Base-by-base conservation (phyloP, 2,888 invertebrate species). In the Dermolepida albohirtum region DNA sequence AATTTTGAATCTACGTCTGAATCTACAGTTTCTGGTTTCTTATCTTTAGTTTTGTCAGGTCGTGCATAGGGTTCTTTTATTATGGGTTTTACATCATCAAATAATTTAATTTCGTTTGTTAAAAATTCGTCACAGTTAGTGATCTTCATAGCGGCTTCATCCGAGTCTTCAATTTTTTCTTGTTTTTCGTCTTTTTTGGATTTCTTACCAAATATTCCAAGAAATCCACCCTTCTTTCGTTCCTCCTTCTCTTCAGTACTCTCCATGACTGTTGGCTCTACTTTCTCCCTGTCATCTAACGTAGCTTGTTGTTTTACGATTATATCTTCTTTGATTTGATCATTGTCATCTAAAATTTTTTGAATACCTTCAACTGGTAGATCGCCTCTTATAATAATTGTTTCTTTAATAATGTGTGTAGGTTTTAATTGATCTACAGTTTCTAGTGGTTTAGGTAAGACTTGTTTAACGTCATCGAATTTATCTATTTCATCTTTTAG, bases 101-200 rank as follows among this genome's bases (percentile, higher is more conserved):
- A 78, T 41, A 72, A 71, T 40, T 76, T 72, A 29, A 77, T 67
- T 76, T 79, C 79, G 55, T 71, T 72, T 51, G 67, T 70, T 62
- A 77, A 50, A 65, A 77, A 77, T 34, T 74, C 72, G 5, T 74
- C 69, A 0, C 76, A 71, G 12, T 57, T 43, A 6, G 41, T 29
- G 7, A 40, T 57, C 29, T 29, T 22, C 47, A 17, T 11, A 39
- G 16, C 17, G 14, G 50, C 16, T 47, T 62, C 39, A 22, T 66
- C 52, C 47, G 59, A 10, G 10, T 41, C 43, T 12, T 57, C n/a
- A 2, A 10, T 34, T 44, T 47, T 27, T 40, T 55, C 44, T 11
- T 17, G 43, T 27, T 59, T 41, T 14, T 70, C 67, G 40, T 67
- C 73, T 54, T 67, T 72, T 70, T 75, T 75, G 4, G 68, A 16